Conservation (phyloP, 2,113 vertebrate genomes). For the Mungos mungo region DNA sequence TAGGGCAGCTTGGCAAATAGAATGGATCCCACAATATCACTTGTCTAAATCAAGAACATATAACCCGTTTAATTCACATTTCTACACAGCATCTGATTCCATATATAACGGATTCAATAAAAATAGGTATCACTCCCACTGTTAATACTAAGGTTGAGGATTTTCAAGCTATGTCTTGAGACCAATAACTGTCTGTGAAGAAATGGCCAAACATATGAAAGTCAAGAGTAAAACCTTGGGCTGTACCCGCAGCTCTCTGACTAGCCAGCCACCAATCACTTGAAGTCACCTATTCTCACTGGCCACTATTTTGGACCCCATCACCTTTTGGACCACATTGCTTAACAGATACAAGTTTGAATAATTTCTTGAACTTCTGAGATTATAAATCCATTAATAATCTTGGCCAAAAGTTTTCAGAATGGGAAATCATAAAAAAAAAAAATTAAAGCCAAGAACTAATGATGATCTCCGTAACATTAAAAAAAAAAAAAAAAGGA, state of each 20-base stretch:
- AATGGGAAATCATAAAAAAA: neutral
- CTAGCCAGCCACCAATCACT: too few relatives aligned
- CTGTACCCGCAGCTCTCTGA: neutral
- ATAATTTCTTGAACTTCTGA: neutral
- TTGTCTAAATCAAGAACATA: neutral
- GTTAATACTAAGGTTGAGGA: neutral
- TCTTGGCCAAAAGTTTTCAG: neutral
- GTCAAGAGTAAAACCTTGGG: neutral
- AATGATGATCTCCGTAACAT: neutral
- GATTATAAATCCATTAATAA: constrained; percentile 11
- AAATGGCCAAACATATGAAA: neutral
- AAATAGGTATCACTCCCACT: neutral
- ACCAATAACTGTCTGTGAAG: neutral
- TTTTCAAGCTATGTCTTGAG: neutral
- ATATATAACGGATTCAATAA: neutral
- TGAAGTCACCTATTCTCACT: too few relatives aligned
- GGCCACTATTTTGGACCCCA: neutral
- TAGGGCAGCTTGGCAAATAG: neutral
- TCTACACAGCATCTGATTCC: neutral
- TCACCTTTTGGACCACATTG: neutral
- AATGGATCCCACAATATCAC: neutral
- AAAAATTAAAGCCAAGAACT: neutral
- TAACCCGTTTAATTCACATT: neutral
- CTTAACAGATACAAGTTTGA: neutral
- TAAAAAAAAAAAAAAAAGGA: neutral